Conservation (phyloP, 2,888 invertebrate genomes). For the Schizaphis graminum region DNA sequence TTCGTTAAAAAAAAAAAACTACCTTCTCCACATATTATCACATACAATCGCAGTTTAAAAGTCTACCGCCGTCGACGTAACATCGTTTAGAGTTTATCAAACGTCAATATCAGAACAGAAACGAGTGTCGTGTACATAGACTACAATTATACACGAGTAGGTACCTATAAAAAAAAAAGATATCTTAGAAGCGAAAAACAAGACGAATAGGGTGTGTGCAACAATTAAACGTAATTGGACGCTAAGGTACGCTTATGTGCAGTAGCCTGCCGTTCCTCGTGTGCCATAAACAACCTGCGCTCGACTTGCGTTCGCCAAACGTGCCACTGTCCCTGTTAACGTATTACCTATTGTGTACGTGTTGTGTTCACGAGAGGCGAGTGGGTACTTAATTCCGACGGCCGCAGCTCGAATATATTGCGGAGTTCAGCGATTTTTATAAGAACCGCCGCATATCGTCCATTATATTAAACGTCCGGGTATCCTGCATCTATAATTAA, state of each 20-base stretch:
- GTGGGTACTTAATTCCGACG: not conserved
- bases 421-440: not conserved
- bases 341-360: not conserved
- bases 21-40: not conserved
- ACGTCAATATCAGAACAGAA: not conserved
- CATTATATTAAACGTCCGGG: too few species aligned
- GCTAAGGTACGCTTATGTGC: not conserved
- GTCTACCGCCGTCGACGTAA: not conserved
- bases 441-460: not conserved
- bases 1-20: not conserved
- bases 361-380: not conserved
- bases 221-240: conserved; percentile 51
- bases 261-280: not conserved
- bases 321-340: not conserved
- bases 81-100: not conserved
- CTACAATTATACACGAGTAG: not conserved
- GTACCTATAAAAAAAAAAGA: not conserved
- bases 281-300: conserved; percentile 30
- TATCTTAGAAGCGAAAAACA: not conserved
- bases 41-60: not conserved
- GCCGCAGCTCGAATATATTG: not conserved
- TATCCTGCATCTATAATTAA: too few species aligned
- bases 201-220: conserved; percentile 11
- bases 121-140: not conserved
- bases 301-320: not conserved